Base-by-base conservation (phyloP, 2,113 vertebrate genomes). In the Bostrychus sinensis region DNA sequence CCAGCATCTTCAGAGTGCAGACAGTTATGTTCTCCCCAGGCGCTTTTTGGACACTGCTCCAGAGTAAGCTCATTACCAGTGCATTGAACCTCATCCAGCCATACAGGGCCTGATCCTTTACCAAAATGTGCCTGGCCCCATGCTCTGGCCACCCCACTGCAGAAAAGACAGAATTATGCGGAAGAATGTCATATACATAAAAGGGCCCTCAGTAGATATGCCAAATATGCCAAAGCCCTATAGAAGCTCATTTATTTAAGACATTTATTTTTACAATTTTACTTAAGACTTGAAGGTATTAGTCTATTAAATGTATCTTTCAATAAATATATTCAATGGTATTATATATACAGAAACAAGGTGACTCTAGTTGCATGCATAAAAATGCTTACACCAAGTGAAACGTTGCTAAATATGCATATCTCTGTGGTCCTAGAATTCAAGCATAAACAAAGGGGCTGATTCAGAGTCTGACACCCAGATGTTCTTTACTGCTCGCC, bases 11-110 rank as follows among this genome's bases (percentile, higher is more conserved):
- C 97, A n/a, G 85, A 92, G 80, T 98, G 96, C 57, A 87, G 92
- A n/a, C 97, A 99, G 90, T 98, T 95, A 80, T 99, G 96, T 38
- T 97, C 94, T 50, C 90, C 89, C 97, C 96, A 98, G 59, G 92
- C 77, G 25, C 89, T 92, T 83, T 95, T 96, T 16, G 89, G 83
- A 81, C 97, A 99, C 67, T 98, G 94, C n/a, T 99, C 96, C 85
- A 98, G 84, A 0, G 95, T 94, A 2, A 98, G 93, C 70, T 99
- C 96, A 14, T 98, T 99, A 54, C 97, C 97, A 0, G 96, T 96
- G 75, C 97, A 99, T 5, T 42, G 91, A 32, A 99, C 94, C 76
- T 98, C 96, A n/a, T 98, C 97, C 85, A 98, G 78, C 78, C 95
- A 81, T 60, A 99, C 89, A 0, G 86, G 93, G 12, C 94, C 95